These are phyloP conservation scores for Apodemus agrarius DNA, from an alignment of 2,797 vertebrate genomes.

Conservation along the genomic window DNA sequence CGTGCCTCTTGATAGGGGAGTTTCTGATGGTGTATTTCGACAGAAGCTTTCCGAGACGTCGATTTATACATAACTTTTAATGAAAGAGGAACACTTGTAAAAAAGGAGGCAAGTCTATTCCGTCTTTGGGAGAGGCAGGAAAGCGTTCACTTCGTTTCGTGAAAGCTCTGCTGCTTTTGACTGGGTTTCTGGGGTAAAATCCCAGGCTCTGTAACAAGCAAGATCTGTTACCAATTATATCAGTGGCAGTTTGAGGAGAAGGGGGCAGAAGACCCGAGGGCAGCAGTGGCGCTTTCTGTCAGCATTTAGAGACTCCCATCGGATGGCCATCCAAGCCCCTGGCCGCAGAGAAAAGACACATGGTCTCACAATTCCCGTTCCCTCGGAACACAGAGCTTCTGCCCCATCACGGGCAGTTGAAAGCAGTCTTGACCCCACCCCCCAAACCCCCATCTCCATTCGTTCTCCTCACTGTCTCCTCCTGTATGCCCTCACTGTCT, in stretches of 20 bases:
- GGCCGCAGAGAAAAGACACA: background rate
- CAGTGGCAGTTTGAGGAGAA: background rate
- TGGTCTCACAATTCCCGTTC: background rate
- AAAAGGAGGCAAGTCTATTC: background rate
- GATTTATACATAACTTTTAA: constrained; percentile 34
- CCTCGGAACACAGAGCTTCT: background rate
- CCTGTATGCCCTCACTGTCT: too few relatives aligned
- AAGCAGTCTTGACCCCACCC: background rate
- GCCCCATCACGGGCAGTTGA: rapidly evolving
- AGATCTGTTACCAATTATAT: background rate
- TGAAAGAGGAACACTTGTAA: constrained; percentile 4
- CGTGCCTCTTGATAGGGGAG: background rate
- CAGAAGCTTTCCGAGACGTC: background rate
- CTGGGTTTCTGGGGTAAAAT: background rate
- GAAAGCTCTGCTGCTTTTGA: background rate
- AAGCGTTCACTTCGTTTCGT: background rate
- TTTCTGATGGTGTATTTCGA: constrained; percentile 31
- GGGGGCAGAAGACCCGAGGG: background rate
- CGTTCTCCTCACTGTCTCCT: background rate
- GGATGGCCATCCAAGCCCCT: background rate
- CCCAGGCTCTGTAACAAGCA: background rate
- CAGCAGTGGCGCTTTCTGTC: too few relatives aligned
- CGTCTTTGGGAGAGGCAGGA: constrained; percentile 50
- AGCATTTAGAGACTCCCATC: too few relatives aligned
- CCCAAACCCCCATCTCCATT: too few relatives aligned